Conservation (phyloP, 2,113 vertebrate species). For the Cheirogaleus medius region DNA sequence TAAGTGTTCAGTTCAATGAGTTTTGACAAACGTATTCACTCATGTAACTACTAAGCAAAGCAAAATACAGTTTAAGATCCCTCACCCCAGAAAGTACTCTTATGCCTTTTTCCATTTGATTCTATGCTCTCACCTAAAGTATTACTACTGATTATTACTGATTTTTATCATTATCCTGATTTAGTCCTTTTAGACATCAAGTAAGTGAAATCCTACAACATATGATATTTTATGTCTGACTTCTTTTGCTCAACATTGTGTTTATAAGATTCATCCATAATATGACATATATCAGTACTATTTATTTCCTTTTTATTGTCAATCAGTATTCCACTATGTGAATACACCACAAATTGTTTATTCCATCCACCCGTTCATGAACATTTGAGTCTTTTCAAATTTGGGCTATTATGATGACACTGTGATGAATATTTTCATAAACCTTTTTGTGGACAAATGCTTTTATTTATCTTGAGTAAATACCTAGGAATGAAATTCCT, state of each 20-base stretch:
- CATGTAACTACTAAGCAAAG: background rate
- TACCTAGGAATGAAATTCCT: background rate
- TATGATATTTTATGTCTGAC: background rate
- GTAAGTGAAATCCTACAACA: background rate
- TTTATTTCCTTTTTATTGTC: background rate
- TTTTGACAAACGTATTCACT: background rate
- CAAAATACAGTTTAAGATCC: background rate
- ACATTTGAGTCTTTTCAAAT: background rate
- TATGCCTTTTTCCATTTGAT: background rate
- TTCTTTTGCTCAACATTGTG: background rate
- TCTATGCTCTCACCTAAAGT: background rate
- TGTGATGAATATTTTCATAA: background rate
- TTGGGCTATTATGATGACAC: background rate
- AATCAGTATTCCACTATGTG: background rate
- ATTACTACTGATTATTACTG: background rate
- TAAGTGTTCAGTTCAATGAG: background rate
- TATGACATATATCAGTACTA: background rate
- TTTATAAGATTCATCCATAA: background rate
- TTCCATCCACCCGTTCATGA: background rate
- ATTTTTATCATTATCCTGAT: background rate
- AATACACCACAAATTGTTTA: background rate
- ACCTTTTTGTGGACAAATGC: background rate
- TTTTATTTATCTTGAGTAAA: background rate
- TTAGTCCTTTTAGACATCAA: background rate
- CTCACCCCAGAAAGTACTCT: background rate